phyloP scores from a whole-genome alignment of 2,113 vertebrate genomes.

The Canis aureus region DNA sequence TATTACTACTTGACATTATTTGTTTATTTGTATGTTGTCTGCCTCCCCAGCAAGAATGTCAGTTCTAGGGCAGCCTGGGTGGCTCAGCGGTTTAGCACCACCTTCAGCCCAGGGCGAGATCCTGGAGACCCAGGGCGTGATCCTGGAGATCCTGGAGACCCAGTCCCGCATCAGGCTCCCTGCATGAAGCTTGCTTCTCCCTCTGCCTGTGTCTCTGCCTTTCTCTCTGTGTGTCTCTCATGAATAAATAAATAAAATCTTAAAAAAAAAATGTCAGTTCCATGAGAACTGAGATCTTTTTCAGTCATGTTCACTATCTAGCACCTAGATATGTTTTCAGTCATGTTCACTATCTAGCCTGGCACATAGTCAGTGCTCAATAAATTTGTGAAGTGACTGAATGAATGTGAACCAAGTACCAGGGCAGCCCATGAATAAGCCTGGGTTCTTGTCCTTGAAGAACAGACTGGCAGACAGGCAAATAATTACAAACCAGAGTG shows the following conservation, averaged over 20 bases:
- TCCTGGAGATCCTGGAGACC: too few relatives aligned
- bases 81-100: too few relatives aligned
- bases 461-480: background rate
- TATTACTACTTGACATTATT: background rate
- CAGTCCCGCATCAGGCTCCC: too few relatives aligned
- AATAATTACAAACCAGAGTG: background rate
- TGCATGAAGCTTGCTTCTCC: too few relatives aligned
- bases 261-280: background rate
- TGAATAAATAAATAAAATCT: too few relatives aligned
- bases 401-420: background rate
- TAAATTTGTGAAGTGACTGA: slow-evolving; percentile 4
- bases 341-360: background rate
- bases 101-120: too few relatives aligned
- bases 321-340: background rate
- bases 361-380: slow-evolving; percentile 19
- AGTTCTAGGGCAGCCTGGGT: background rate
- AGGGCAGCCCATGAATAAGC: background rate
- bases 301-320: background rate
- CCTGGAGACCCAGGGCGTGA: too few relatives aligned
- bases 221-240: too few relatives aligned
- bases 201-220: too few relatives aligned
- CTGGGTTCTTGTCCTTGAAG: slow-evolving; percentile 43
- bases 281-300: background rate
- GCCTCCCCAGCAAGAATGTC: background rate
- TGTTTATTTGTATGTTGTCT: background rate